A percentile compares a stretch with the other conserved stretches of the same genome.
These are phyloP conservation scores for Nettapus auritus DNA, from an alignment of 2,113 vertebrate species.

Conservation along the genomic window DNA sequence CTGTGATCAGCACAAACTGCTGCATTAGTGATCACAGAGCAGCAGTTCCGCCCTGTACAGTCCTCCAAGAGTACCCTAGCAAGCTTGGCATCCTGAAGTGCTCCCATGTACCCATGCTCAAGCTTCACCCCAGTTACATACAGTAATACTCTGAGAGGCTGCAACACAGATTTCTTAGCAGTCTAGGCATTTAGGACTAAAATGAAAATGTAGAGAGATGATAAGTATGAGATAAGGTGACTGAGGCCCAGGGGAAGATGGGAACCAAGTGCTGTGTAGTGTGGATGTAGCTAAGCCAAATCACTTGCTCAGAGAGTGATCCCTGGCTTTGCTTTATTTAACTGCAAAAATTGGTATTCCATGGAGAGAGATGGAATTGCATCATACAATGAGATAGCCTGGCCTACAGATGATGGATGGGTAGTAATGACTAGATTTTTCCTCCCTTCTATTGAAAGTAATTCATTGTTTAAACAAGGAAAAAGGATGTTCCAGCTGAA, in stretches of 20 bases:
- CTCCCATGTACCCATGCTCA: background rate
- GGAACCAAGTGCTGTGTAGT: background rate
- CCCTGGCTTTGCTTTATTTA: background rate
- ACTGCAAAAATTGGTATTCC: background rate
- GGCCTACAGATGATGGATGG: background rate
- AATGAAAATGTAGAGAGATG: background rate
- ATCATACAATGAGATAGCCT: background rate
- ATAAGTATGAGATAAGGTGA: slow-evolving; percentile 4
- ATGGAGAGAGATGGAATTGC: background rate
- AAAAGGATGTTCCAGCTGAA: background rate
- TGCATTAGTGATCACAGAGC: background rate
- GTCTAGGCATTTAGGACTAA: background rate
- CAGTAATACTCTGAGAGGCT: background rate
- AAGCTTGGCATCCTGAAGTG: background rate
- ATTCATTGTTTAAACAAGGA: background rate
- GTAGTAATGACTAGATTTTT: background rate
- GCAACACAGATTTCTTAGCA: background rate
- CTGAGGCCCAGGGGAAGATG: background rate
- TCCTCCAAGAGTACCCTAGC: background rate
- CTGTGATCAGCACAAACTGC: too few species aligned
- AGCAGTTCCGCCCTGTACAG: background rate
- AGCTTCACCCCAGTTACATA: background rate
- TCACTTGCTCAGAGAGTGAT: background rate
- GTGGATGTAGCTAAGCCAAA: background rate
- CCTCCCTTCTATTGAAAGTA: background rate